Evolutionary conservation across 2,797 vertebrate genomes (phyloP).

Genomic region (Capromys pilorides): DNA sequence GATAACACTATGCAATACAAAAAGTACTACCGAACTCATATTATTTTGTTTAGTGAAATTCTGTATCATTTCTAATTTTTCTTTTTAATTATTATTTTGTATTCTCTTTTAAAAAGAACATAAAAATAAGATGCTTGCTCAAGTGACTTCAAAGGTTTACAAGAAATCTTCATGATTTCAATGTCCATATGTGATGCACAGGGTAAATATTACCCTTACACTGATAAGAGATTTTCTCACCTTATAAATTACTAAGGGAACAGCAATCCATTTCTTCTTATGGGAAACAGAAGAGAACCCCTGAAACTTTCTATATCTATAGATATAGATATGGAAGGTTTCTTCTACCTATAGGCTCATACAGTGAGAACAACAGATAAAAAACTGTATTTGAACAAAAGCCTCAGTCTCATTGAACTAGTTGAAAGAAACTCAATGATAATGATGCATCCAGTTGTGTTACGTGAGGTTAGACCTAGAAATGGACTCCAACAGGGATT

Average conservation of each 20-base stretch:
- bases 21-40: no score
- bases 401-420: neutral
- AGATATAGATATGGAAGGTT: neutral
- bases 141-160: neutral
- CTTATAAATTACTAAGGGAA: neutral
- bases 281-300: neutral
- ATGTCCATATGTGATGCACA: neutral
- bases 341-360: neutral
- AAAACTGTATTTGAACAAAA: conserved; percentile 48
- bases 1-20: no score
- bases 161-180: neutral
- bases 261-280: neutral
- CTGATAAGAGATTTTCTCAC: neutral
- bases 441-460: neutral
- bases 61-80: no score
- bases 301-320: neutral
- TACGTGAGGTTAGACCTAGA: conserved; percentile 9
- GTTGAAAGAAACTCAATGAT: conserved; percentile 56
- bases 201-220: neutral
- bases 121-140: neutral
- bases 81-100: no score
- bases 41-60: no score
- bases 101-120: no score
- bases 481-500: neutral
- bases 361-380: neutral